Evolutionary conservation across 2,888 invertebrate species (phyloP).

Genomic region (Phengaris alcon): DNA sequence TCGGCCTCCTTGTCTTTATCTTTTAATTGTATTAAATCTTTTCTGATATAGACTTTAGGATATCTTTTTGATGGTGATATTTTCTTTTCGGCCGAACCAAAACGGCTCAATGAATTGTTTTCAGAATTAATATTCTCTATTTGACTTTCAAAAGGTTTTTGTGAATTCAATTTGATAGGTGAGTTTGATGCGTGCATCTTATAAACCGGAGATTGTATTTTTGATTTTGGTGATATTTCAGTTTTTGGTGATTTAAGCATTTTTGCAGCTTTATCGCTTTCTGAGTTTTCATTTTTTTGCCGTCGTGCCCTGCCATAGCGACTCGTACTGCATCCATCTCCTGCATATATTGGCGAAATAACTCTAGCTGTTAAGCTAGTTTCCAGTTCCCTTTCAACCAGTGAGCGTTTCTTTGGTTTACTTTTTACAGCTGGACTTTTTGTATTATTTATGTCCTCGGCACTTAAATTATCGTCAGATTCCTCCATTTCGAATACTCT

Average conservation of each 20-base stretch:
- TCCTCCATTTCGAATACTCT: slow-evolving; percentile 58
- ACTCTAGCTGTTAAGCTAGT: slow-evolving; percentile 64
- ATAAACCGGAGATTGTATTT: slow-evolving; percentile 53
- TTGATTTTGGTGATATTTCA: slow-evolving; percentile 52
- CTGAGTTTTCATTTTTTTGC: slow-evolving; percentile 70
- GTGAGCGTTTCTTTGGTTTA: slow-evolving; percentile 67
- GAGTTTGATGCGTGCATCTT: slow-evolving; percentile 71
- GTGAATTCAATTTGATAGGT: slow-evolving; percentile 51
- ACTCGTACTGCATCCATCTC: slow-evolving; percentile 64
- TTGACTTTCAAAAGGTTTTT: slow-evolving; percentile 53
- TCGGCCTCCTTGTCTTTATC: slow-evolving; percentile 57
- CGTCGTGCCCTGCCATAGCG: slow-evolving; percentile 81
- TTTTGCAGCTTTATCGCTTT: slow-evolving; percentile 59
- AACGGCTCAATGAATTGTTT: slow-evolving; percentile 62
- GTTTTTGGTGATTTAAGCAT: slow-evolving; percentile 48
- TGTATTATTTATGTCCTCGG: slow-evolving; percentile 49
- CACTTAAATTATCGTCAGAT: slow-evolving; percentile 58
- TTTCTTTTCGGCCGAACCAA: slow-evolving; percentile 51
- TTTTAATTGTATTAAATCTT: slow-evolving; percentile 65
- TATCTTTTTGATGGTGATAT: slow-evolving; percentile 47
- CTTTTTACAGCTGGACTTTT: slow-evolving; percentile 46
- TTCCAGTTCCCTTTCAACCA: slow-evolving; percentile 69
- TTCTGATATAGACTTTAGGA: slow-evolving; percentile 64
- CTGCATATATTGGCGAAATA: slow-evolving; percentile 56
- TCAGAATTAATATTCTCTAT: slow-evolving; percentile 64